phyloP scores from a whole-genome alignment of 2,113 vertebrate genomes.

The Amblyornis subalaris region DNA sequence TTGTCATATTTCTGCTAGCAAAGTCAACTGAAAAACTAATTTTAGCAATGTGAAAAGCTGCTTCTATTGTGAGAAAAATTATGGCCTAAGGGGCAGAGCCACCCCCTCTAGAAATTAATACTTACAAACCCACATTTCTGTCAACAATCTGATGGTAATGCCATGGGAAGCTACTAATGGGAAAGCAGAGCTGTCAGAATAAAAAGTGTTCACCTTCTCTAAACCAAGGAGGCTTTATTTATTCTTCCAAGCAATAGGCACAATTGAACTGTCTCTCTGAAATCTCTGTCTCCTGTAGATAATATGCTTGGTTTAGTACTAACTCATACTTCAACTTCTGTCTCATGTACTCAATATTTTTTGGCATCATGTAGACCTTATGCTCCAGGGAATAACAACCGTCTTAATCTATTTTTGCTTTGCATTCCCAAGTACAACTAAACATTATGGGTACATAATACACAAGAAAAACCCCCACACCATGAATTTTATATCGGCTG shows the following conservation, averaged over 20 bases:
- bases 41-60: slow-evolving; percentile 40
- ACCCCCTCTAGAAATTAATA: slow-evolving; percentile 18
- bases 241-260: slow-evolving; percentile 3
- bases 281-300: neutral
- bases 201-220: neutral
- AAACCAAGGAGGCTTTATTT: slow-evolving; percentile 9
- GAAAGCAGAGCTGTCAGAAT: slow-evolving; percentile 37
- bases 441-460: neutral
- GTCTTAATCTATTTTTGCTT: neutral
- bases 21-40: slow-evolving; percentile 34
- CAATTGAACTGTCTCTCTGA: slow-evolving; percentile 5
- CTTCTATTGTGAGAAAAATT: slow-evolving; percentile 43
- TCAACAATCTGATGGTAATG: slow-evolving; percentile 21
- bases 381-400: neutral
- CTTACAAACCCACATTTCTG: slow-evolving; percentile 11
- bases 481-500: neutral
- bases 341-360: neutral
- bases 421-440: neutral
- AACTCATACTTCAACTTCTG: neutral
- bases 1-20: slow-evolving; percentile 26
- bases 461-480: neutral
- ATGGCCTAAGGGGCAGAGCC: slow-evolving; percentile 30
- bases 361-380: neutral
- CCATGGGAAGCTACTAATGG: slow-evolving; percentile 13
- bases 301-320: neutral